phyloP scores from a whole-genome alignment of 2,113 vertebrate genomes.

The Chionis minor region DNA sequence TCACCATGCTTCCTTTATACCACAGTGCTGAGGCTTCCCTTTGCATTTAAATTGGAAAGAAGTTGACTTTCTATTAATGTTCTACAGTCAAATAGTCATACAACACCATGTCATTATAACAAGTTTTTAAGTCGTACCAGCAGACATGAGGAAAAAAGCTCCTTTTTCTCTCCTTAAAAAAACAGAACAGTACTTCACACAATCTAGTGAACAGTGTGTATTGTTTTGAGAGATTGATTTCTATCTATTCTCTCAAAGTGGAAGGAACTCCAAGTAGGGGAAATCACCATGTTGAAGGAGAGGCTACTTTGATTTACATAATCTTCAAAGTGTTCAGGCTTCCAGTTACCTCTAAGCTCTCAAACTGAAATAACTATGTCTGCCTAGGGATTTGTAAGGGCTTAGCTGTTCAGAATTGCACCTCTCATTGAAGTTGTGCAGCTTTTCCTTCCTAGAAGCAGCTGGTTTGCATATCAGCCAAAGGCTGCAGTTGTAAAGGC shows the following conservation, averaged over 20 bases:
- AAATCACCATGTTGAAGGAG: not conserved
- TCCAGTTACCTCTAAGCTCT: not conserved
- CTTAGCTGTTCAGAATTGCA: slow-evolving; percentile 32
- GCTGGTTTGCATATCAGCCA: not conserved
- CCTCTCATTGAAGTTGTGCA: not conserved
- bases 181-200: not conserved
- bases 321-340: not conserved
- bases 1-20: not conserved
- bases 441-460: not conserved
- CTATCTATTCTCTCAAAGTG: not conserved
- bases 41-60: not conserved
- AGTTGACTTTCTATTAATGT: not conserved
- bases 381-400: slow-evolving; percentile 17
- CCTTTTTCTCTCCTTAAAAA: not conserved
- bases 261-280: not conserved
- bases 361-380: not conserved
- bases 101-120: not conserved
- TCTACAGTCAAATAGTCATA: not conserved
- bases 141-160: not conserved
- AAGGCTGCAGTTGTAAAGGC: not conserved
- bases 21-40: not conserved
- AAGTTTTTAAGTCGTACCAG: not conserved
- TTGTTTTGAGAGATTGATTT: not conserved
- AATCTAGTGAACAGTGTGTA: not conserved
- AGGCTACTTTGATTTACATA: not conserved